phyloP scores from a whole-genome alignment of 2,888 invertebrate species.

The Stenodera caucasica region DNA sequence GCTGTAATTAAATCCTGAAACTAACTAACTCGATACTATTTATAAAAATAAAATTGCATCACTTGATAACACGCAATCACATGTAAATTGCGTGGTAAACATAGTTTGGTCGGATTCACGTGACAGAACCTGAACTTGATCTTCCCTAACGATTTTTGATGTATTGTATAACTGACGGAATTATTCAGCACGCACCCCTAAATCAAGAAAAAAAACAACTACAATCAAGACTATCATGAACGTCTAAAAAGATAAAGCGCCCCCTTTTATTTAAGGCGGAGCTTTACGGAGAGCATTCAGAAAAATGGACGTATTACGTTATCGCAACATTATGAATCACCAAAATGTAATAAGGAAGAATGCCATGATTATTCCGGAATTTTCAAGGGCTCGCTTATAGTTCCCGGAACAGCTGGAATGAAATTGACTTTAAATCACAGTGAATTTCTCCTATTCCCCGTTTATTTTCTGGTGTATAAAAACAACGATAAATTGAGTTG shows the following conservation, averaged over 20 bases:
- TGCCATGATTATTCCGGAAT: not conserved
- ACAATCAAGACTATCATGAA: too few relatives aligned
- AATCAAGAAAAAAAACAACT: not conserved
- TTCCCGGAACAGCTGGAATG: not conserved
- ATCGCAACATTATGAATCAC: not conserved
- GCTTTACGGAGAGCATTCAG: not conserved
- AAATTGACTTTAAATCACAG: not conserved
- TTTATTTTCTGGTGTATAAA: not conserved
- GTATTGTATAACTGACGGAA: not conserved
- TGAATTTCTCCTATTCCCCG: not conserved
- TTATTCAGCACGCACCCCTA: not conserved
- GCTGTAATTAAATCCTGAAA: not conserved
- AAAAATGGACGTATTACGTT: not conserved
- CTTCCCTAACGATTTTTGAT: not conserved
- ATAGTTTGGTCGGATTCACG: not conserved
- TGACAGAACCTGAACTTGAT: slow-evolving; percentile 1
- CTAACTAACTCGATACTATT: not conserved
- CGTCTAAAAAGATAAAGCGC: not conserved
- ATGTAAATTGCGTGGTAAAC: not conserved
- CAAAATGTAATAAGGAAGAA: slow-evolving; percentile 5
- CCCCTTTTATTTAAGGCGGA: not conserved
- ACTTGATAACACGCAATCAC: not conserved
- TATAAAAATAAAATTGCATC: not conserved
- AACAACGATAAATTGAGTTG: not conserved
- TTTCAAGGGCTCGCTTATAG: not conserved